Percentiles rank a stretch among this genome's conserved stretches.
phyloP scores from a whole-genome alignment of 1,140 invertebrate species.

The Hesperophylax magnus region DNA sequence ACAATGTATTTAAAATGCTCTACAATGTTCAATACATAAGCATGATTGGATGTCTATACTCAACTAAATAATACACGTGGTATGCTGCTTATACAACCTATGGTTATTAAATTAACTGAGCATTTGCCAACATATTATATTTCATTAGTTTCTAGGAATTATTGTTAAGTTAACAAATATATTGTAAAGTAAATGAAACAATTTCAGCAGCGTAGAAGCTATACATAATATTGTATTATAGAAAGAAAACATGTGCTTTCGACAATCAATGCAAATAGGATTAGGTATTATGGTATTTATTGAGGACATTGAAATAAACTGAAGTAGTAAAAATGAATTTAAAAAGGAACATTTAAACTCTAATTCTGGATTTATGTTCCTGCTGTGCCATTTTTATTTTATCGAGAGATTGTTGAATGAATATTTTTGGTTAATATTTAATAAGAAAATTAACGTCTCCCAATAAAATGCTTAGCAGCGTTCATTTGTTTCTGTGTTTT shows the following conservation, averaged over 20 bases:
- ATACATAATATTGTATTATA: not conserved
- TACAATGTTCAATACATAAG: conserved; percentile 24
- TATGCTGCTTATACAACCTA: conserved; percentile 3
- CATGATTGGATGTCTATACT: not conserved
- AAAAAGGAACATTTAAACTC: too few species aligned
- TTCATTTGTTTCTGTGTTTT: too few species aligned
- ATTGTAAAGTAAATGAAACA: not conserved
- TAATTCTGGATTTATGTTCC: too few species aligned
- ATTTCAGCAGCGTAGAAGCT: conserved; percentile 1
- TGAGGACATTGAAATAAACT: too few species aligned
- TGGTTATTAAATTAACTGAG: conserved; percentile 35
- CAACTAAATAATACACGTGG: not conserved
- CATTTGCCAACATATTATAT: conserved; percentile 28
- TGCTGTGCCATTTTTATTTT: too few species aligned
- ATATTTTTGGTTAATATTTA: too few species aligned
- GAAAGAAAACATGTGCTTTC: not conserved
- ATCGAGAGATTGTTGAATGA: too few species aligned
- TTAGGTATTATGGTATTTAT: not conserved
- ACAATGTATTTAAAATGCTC: conserved; percentile 23
- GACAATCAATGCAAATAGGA: conserved; percentile 10
- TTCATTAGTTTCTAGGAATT: conserved; percentile 13
- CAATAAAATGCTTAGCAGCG: too few species aligned
- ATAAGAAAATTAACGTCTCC: too few species aligned
- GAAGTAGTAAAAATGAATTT: too few species aligned
- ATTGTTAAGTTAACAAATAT: not conserved